phyloP scores from a whole-genome alignment of 2,113 vertebrate species.

The Rhinichthys klamathensis region DNA sequence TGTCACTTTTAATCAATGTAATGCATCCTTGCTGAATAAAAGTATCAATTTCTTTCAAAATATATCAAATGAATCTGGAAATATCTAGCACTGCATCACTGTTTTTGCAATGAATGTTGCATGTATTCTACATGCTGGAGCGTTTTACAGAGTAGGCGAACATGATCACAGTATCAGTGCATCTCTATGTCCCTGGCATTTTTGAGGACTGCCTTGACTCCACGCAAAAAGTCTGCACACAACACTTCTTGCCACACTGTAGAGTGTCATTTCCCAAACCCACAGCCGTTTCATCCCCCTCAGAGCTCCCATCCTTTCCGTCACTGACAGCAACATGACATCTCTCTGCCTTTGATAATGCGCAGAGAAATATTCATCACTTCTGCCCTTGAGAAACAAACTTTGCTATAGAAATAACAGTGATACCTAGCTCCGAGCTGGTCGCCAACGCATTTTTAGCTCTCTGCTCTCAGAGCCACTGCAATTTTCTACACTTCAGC shows the following conservation, averaged over 20 bases:
- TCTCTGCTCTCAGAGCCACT: neutral
- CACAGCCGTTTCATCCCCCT: conserved; percentile 6
- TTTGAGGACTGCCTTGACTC: neutral
- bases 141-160: neutral
- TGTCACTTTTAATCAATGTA: too few relatives aligned
- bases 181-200: neutral
- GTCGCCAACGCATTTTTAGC: conserved; percentile 28
- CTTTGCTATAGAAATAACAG: conserved; percentile 5
- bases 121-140: neutral
- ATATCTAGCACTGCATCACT: neutral
- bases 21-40: too few relatives aligned
- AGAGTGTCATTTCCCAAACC: conserved; percentile 24
- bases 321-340: conserved; percentile 25
- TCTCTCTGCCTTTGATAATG: conserved; percentile 30
- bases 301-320: conserved; percentile 7
- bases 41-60: too few relatives aligned
- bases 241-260: conserved; percentile 2
- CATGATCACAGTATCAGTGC: neutral
- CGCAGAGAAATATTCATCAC: conserved; percentile 14
- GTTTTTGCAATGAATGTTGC: neutral
- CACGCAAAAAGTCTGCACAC: neutral
- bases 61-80: too few relatives aligned
- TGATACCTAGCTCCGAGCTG: conserved; percentile 2
- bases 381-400: conserved; percentile 28
- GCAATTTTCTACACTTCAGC: conserved; percentile 36